Evolutionary conservation across 2,888 invertebrate genomes (phyloP).

Genomic region (Chrysotoxum bicinctum): DNA sequence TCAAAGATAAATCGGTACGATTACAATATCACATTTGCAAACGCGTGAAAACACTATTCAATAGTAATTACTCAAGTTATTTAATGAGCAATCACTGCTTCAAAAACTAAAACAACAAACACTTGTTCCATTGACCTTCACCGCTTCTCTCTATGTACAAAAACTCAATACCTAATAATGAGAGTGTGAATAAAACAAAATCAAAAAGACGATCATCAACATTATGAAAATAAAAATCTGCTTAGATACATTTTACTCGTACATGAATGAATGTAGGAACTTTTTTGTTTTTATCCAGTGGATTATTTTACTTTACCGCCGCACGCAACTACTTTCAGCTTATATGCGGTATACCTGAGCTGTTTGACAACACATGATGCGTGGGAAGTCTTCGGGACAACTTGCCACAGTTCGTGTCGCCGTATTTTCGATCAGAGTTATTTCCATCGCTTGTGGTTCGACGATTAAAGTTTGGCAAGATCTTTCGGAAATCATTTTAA

Average conservation of each 20-base stretch:
- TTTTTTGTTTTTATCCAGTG: constrained; percentile 5
- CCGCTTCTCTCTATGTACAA: not conserved
- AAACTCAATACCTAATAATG: not conserved
- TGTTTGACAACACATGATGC: constrained; percentile 39
- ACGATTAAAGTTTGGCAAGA: constrained; percentile 67
- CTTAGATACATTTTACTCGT: not conserved
- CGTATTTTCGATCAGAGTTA: constrained; percentile 35
- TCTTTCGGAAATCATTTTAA: constrained; percentile 61
- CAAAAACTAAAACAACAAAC: constrained; percentile 19
- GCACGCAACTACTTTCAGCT: constrained; percentile 10
- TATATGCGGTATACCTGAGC: constrained; percentile 41
- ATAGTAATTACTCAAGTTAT: constrained; percentile 6
- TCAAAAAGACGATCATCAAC: not conserved
- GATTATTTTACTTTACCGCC: not conserved
- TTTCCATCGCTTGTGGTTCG: constrained; percentile 54
- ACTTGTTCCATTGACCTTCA: constrained; percentile 43
- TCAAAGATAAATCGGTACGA: constrained; percentile 13
- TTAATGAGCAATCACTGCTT: not conserved
- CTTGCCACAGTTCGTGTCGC: constrained; percentile 22
- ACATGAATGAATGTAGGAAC: not conserved
- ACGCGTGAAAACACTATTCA: not conserved
- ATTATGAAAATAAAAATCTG: constrained; percentile 3
- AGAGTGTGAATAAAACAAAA: not conserved
- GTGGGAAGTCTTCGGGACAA: constrained; percentile 51
- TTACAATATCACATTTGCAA: not conserved